Base-by-base conservation (phyloP, 2,113 vertebrate species). In the Mesembrinibis cayennensis region DNA sequence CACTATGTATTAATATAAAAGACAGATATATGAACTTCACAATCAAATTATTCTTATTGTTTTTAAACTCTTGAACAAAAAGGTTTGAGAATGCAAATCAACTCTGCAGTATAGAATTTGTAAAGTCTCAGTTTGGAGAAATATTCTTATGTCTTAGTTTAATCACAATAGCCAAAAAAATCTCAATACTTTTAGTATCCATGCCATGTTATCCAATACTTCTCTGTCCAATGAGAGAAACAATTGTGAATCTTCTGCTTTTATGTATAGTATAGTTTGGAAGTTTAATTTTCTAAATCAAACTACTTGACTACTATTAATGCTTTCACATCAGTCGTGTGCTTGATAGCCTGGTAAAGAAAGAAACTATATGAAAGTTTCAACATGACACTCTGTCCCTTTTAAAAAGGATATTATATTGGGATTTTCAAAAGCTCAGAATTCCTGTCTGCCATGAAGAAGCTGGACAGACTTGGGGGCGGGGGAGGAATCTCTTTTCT, bases 341-440 rank as follows among this genome's bases (percentile, higher is more conserved):
- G 62, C 38, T 44, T 62, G 52, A 76, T 11, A 73, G 53, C 15
- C 42, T 53, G 13, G 10, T 19, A 72, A 77, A 81, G 13, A 72
- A 89, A 72, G 25, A 59, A 76, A 59, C 9, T 16, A 44, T 3
- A 32, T 30, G 77, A 29, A 56, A 76, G 16, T 44, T 69, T 55
- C 53, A 63, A 17, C 0, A 0, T 18, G 52, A 58, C 6, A 25
- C 19, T 38, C 16, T 34, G 38, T 59, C 17, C n/a, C 16, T 93
- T 93, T 78, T 7, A 2, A 45, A 70, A 26, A 65, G 10, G 16
- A 9, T n/a, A 72, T 56, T 84, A 25, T 29, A 62, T 4, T 23
- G 36, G 17, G 25, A 44, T 89, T 87, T 80, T 62, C 30, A 74
- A 87, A 93, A 71, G 25, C 13, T 79, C 36, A 70, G 14, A 70